Base-by-base conservation (phyloP, 2,113 vertebrate genomes). In the Oceanites oceanicus region DNA sequence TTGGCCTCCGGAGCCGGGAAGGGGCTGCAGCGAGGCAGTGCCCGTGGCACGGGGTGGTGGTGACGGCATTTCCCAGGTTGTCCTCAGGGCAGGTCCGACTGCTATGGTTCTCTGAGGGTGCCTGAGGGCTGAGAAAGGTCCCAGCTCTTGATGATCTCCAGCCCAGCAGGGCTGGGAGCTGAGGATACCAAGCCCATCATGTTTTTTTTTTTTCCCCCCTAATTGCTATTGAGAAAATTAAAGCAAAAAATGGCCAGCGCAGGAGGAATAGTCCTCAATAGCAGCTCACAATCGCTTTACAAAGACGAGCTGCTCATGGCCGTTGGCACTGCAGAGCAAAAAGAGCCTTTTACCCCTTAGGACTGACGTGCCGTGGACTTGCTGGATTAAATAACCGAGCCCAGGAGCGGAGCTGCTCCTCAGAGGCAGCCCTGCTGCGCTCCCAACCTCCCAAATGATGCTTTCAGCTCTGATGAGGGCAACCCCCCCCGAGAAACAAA, bases 201-300 rank as follows among this genome's bases (percentile, higher is more conserved):
- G 56, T 3, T 2, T 45, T 10, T 1, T 45, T 10, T 1, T 2
- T 15, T n/a, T 16, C 8, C n/a, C 19, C 2, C 2, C 25, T 5
- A 61, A 13, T 5, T 65, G 18, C 21, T 59, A 6, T 6, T 65
- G 56, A 75, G 68, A 42, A 59, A 90, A 91, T 38, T 2, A 81
- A 58, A 55, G 4, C 36, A 25, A 50, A 83, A 70, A 32, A 15
- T 13, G 56, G 11, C 16, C 50, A 49, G 50, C 21, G 3, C 15
- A 36, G 58, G 52, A 86, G 58, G 50, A 42, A 15, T 5, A 29
- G 19, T 16, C 52, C 52, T 59, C 61, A 50, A 22, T 1, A 74
- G 65, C 55, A 74, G 81, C 61, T 90, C 68, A 44, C 59, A 22
- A 14, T 34, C 47, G 12, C 29, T 50, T 34, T 27, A n/a, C 26